Base-by-base conservation (phyloP, 2,888 invertebrate genomes). In the Cartodere bifasciata region DNA sequence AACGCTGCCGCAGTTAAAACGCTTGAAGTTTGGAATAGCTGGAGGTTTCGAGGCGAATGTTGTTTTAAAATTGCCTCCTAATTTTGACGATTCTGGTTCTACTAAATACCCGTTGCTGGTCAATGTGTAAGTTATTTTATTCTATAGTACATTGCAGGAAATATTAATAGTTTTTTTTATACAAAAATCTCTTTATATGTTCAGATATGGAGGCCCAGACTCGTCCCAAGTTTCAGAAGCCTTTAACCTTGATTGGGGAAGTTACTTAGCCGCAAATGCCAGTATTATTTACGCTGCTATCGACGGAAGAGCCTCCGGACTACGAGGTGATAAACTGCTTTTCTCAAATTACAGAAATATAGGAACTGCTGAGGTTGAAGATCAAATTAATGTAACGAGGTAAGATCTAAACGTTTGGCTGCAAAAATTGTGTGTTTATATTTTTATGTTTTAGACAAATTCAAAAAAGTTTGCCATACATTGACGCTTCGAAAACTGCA, bases 181-280 rank as follows among this genome's bases (percentile, higher is more conserved):
- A 13, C 11, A 27, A 12, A 20, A n/a, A n/a, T n/a, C n/a, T n/a
- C 9, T 27, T 20, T 23, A 10, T 31, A 34, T 37, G 46, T 62
- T 24, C 58, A 87, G 86, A 4, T 90, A 95, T 55, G 94, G 81
- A 3, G 95, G 94, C 4, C 95, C 95, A 1, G 87, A 87, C 49
- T 80, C 87, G 1, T 82, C 80, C 48, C 70, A 80, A 48, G 91
- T 92, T 4, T 74, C 77, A 1, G 79, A 87, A 46, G 75, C 75
- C 50, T 94, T 85, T 69, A 67, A 65, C 38, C 53, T 91, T 12
- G 84, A 83, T 53, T 92, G 91, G 88, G 85, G 85, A 34, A 78
- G 82, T 21, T 91, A 88, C 46, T 65, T 95, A 27, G 77, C 83
- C 11, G 78, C 82, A 11, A 79, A 84, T 36, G 80, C 79, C 57